Base-by-base conservation (phyloP, 1,140 invertebrate species). In the Eurosta solidaginis region DNA sequence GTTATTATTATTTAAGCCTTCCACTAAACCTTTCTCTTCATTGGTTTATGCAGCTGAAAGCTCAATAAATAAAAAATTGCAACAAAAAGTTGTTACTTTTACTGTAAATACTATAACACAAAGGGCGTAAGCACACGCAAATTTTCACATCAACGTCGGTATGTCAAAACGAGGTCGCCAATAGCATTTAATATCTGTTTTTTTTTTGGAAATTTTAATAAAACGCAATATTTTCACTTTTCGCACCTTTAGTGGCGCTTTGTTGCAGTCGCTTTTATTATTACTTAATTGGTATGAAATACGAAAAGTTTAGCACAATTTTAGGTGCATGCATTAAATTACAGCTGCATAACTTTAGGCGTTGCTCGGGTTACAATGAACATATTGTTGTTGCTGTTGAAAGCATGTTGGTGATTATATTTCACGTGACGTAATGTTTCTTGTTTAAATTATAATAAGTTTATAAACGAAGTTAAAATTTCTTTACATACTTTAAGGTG, bases 301-400 rank as follows among this genome's bases (percentile, higher is more conserved):
- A 20, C 59, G 59, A 68, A 68, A 68, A 68, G 59, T 68, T 68
- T 40, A 68, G 59, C 59, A 7, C 27, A 68, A 20, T 40, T 40
- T 68, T 40, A 40, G 33, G 33, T 68, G 59, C 29, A 68, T 68
- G 33, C 29, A 20, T 68, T 40, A 68, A 68, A 40, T 68, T 68
- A n/a, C n/a, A 20, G n/a, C 33, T 68, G 59, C 33, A 68, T 68
- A 68, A 68, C 27, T 40, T 22, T 42, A 68, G n/a, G 59, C 59
- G 59, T 20, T 14, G 22, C 12, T 12, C 14, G 52, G 0, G 4
- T 49, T 49, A 17, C 5, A 49, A n/a, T n/a, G n/a, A n/a, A n/a
- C n/a, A n/a, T n/a, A n/a, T n/a, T n/a, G n/a, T n/a, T 10, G 49
- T 17, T 14, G 7, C 7, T 4, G 12, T n/a, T 20, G 33, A 36